These are phyloP conservation scores for Crocidura indochinensis DNA, from an alignment of 2,797 vertebrate species.

Conservation along the genomic window DNA sequence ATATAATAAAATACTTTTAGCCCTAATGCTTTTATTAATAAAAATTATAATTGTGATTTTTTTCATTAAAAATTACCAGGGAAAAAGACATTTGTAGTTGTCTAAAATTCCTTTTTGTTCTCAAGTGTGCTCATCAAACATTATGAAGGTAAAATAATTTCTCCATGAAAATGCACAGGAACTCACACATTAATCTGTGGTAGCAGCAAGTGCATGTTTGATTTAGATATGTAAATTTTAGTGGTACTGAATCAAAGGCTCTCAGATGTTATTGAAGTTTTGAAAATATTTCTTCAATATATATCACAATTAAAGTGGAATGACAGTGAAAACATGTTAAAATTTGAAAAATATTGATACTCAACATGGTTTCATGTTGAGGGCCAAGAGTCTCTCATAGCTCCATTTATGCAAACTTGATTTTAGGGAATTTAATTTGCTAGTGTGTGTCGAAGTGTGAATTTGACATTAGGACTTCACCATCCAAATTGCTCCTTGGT, in stretches of 20 bases:
- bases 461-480: background rate
- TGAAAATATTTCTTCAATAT: background rate
- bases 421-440: slow-evolving; percentile 10
- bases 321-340: background rate
- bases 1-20: background rate
- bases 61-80: too few relatives aligned
- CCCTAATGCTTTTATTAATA: slow-evolving; percentile 26
- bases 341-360: slow-evolving; percentile 44
- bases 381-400: background rate
- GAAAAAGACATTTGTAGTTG: background rate
- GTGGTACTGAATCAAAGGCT: background rate
- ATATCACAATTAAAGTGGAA: background rate
- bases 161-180: background rate
- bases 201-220: slow-evolving; percentile 37
- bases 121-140: too few relatives aligned
- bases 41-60: background rate
- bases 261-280: background rate
- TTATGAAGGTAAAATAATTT: background rate
- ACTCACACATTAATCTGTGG: background rate
- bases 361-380: slow-evolving; percentile 44
- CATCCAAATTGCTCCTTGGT: background rate
- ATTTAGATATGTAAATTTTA: slow-evolving; percentile 30
- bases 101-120: background rate
- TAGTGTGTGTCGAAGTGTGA: background rate
- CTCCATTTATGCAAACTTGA: background rate